Conservation (phyloP, 2,113 vertebrate genomes). For the Xenus cinereus region DNA sequence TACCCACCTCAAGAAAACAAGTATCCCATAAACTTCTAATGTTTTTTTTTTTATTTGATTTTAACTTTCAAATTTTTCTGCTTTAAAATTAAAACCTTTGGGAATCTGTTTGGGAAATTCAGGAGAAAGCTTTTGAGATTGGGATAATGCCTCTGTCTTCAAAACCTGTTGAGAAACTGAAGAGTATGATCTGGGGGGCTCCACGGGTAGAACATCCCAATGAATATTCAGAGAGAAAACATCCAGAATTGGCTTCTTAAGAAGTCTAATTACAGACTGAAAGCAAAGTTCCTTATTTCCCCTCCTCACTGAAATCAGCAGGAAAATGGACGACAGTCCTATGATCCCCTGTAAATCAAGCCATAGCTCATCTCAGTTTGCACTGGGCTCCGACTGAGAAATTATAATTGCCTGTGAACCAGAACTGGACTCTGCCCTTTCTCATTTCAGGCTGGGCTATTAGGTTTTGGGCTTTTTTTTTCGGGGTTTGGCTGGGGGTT, state of each 20-base stretch:
- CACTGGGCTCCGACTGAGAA: background rate
- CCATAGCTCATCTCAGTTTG: background rate
- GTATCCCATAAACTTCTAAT: background rate
- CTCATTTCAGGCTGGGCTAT: background rate
- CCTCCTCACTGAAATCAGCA: background rate
- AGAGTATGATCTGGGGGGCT: background rate
- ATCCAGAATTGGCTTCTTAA: background rate
- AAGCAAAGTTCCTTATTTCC: background rate
- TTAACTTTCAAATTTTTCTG: background rate
- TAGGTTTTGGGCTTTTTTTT: background rate
- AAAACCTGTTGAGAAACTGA: background rate
- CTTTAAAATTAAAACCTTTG: background rate
- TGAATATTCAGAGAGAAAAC: background rate
- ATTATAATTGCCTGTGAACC: background rate
- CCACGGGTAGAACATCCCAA: rapidly evolving
- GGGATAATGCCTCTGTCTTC: background rate
- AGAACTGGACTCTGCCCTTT: background rate
- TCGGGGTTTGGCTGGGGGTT: background rate
- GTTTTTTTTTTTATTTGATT: background rate
- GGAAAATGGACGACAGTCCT: background rate
- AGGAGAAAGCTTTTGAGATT: background rate
- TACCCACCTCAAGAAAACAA: background rate
- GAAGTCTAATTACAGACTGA: background rate
- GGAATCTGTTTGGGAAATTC: background rate
- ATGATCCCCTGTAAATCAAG: background rate